Percentiles rank a stretch among this genome's conserved stretches.
phyloP scores from a whole-genome alignment of 1,140 invertebrate species.

The Drosophila triauraria region DNA sequence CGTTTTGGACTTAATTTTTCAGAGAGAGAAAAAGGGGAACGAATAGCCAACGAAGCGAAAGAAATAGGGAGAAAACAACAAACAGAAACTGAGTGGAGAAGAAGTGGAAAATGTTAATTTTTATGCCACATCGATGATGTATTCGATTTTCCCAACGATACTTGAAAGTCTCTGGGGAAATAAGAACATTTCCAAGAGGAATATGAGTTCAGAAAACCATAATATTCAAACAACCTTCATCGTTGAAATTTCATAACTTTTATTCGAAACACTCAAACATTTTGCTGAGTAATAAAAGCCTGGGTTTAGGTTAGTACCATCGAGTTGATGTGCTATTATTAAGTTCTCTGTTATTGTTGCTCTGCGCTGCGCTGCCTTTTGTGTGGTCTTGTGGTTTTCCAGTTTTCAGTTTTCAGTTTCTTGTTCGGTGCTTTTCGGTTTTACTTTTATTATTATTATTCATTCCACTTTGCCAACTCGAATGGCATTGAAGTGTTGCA shows the following conservation, averaged over 20 bases:
- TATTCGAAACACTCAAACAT: slow-evolving; percentile 1
- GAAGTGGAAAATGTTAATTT: slow-evolving; percentile 43
- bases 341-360: slow-evolving; percentile 26
- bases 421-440: slow-evolving; percentile 48
- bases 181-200: neutral
- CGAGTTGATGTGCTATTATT: slow-evolving; percentile 16
- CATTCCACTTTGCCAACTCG: slow-evolving; percentile 44
- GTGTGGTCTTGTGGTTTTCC: slow-evolving; percentile 74
- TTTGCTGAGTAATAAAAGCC: slow-evolving; percentile 12
- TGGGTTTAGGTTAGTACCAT: neutral
- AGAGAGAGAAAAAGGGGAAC: slow-evolving; percentile 6
- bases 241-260: slow-evolving; percentile 9
- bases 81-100: slow-evolving; percentile 13
- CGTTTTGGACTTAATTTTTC: slow-evolving; percentile 19
- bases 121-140: slow-evolving; percentile 37
- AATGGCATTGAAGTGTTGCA: slow-evolving; percentile 68
- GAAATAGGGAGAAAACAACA: slow-evolving; percentile 13
- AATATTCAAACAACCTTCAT: neutral
- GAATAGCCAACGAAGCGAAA: slow-evolving; percentile 39
- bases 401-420: slow-evolving; percentile 46
- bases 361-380: slow-evolving; percentile 12
- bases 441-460: slow-evolving; percentile 44
- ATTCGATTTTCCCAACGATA: slow-evolving; percentile 15
- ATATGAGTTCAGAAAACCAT: neutral
- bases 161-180: slow-evolving; percentile 9